Percentiles rank a stretch among this genome's conserved stretches.
phyloP scores from a whole-genome alignment of 1,140 invertebrate species.

The Trachymyrmex septentrionalis region DNA sequence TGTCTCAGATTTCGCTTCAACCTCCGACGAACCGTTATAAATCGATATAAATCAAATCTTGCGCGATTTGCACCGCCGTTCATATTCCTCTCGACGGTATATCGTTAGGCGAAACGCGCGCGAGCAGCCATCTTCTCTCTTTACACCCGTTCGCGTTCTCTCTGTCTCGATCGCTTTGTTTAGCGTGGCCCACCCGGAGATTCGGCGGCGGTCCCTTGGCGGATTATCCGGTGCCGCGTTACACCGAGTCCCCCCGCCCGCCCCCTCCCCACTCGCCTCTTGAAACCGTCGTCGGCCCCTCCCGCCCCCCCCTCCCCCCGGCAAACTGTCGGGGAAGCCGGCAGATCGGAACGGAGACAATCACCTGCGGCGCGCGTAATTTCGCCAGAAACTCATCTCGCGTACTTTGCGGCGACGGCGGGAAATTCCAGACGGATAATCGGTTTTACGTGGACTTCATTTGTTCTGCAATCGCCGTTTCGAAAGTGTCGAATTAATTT shows the following conservation, averaged over 20 bases:
- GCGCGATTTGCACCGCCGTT: constrained; percentile 29
- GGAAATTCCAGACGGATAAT: constrained; percentile 49
- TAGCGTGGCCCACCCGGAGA: constrained; percentile 29
- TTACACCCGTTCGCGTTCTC: constrained; percentile 11
- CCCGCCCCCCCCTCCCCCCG: not conserved
- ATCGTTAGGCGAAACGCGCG: constrained; percentile 24
- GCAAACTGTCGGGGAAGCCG: constrained; percentile 32
- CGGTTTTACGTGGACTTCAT: constrained; percentile 55
- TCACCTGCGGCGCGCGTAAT: constrained; percentile 68
- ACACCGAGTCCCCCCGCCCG: not conserved
- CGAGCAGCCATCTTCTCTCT: constrained; percentile 6
- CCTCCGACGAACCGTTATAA: not conserved
- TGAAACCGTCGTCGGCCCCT: not conserved
- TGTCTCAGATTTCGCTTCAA: not conserved
- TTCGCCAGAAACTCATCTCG: constrained; percentile 55
- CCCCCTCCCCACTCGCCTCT: not conserved
- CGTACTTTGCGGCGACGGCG: constrained; percentile 24
- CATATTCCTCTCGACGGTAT: constrained; percentile 33
- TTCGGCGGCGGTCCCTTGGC: constrained; percentile 14
- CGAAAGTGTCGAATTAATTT: constrained; percentile 50
- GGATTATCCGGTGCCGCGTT: constrained; percentile 45
- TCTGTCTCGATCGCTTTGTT: constrained; percentile 38
- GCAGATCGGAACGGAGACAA: constrained; percentile 70
- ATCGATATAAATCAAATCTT: constrained; percentile 51
- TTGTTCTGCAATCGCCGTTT: constrained; percentile 43